Percentiles rank a stretch among this genome's conserved stretches.
Evolutionary conservation across 2,888 invertebrate genomes (phyloP).

Genomic region (Amphimallon solstitiale): DNA sequence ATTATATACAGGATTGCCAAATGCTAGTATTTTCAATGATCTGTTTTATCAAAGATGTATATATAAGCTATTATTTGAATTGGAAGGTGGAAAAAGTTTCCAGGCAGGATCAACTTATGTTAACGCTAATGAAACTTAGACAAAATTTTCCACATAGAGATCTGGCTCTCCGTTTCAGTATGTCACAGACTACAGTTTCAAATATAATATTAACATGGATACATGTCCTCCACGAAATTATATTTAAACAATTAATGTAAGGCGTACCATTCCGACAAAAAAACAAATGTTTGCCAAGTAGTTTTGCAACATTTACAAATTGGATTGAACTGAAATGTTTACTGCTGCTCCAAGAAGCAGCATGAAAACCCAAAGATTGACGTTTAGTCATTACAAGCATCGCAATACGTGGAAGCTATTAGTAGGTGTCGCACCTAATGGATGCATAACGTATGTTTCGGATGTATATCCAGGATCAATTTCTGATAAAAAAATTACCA

Average conservation of each 20-base stretch:
- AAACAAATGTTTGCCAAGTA: slow-evolving; percentile 45
- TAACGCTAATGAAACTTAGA: slow-evolving; percentile 45
- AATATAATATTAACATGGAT: slow-evolving; percentile 40
- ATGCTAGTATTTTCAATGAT: too few species aligned
- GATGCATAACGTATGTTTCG: slow-evolving; percentile 49
- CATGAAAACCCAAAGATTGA: slow-evolving; percentile 40
- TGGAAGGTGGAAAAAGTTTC: slow-evolving; percentile 38
- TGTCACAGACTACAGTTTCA: slow-evolving; percentile 33
- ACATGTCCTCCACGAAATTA: slow-evolving; percentile 44
- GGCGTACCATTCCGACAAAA: slow-evolving; percentile 42
- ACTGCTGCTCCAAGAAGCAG: slow-evolving; percentile 36
- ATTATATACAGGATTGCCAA: too few species aligned
- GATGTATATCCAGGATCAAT: slow-evolving; percentile 49
- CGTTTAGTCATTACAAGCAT: slow-evolving; percentile 48
- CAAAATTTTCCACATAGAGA: slow-evolving; percentile 44
- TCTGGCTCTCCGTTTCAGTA: slow-evolving; percentile 42
- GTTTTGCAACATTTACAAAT: slow-evolving; percentile 44
- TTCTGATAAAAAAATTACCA: too few species aligned
- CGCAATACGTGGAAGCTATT: slow-evolving; percentile 49
- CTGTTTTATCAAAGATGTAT: slow-evolving; percentile 5
- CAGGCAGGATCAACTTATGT: slow-evolving; percentile 42
- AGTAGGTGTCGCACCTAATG: slow-evolving; percentile 51
- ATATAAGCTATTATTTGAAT: slow-evolving; percentile 38
- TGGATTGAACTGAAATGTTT: slow-evolving; percentile 46
- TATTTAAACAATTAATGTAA: slow-evolving; percentile 45